Evolutionary conservation across 1,140 invertebrate genomes (phyloP).

Genomic region (Ditylenchus dipsaci): DNA sequence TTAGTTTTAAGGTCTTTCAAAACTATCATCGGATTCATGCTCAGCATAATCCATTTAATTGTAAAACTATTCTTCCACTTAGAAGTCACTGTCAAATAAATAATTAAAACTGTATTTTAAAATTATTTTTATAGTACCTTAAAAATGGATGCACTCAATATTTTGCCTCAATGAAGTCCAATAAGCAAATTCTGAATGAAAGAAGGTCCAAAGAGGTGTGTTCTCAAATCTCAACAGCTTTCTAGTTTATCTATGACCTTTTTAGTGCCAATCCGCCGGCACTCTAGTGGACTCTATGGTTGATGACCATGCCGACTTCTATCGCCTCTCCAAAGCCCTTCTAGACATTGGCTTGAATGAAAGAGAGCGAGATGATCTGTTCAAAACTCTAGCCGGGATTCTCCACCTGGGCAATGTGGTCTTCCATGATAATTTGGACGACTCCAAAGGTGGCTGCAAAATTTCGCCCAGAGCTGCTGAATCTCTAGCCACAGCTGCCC

Average conservation of each 20-base stretch:
- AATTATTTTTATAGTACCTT: conserved; percentile 80
- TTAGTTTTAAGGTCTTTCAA: too few species aligned
- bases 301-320: conserved; percentile 29
- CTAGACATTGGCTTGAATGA: conserved; percentile 24
- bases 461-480: conserved; percentile 63
- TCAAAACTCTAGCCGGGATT: conserved; percentile 22
- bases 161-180: conserved; percentile 72
- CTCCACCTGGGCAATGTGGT: conserved; percentile 36
- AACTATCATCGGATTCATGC: too few species aligned
- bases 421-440: conserved; percentile 26
- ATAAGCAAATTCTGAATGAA: too few species aligned
- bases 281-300: conserved; percentile 19
- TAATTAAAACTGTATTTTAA: too few species aligned
- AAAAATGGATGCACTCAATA: conserved; percentile 84
- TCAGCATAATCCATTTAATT: too few species aligned
- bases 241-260: too few species aligned
- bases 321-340: conserved; percentile 14
- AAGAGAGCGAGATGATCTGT: conserved; percentile 8
- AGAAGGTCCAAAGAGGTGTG: too few species aligned
- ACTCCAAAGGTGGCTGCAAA: conserved; percentile 59
- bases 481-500: conserved; percentile 66
- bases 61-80: too few species aligned
- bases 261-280: too few species aligned
- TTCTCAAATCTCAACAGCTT: too few species aligned
- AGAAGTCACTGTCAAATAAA: too few species aligned